phyloP scores from a whole-genome alignment of 23 tunicate species.

The Clavelina lepadiformis region DNA sequence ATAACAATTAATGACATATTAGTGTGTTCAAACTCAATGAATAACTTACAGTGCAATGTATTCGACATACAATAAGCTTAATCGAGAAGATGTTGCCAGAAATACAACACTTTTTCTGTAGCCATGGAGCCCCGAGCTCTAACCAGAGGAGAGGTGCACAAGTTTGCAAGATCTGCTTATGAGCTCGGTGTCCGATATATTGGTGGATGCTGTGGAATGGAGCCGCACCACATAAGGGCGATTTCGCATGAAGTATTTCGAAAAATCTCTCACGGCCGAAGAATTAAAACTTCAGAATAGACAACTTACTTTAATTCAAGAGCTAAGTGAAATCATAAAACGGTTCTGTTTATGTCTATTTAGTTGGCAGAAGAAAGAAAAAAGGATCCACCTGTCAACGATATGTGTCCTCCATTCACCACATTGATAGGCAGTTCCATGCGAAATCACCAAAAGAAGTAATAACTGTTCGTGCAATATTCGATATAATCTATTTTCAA shows the following conservation, averaged over 20 bases:
- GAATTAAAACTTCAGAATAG: no score
- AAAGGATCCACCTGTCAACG: slow-evolving; percentile 22
- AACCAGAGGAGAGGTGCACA: slow-evolving; percentile 70
- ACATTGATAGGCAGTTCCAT: no score
- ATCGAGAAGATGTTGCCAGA: no score
- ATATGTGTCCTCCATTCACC: slow-evolving; percentile 29
- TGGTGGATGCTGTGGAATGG: slow-evolving; percentile 97
- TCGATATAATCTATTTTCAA: no score
- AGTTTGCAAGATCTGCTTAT: slow-evolving; percentile 74
- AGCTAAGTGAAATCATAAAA: no score
- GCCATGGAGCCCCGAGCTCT: slow-evolving; percentile 63
- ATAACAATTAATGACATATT: no score
- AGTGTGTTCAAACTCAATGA: no score
- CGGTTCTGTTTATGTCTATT: neutral
- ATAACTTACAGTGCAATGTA: no score
- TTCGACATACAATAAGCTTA: neutral
- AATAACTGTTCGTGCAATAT: no score
- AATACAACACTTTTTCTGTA: neutral
- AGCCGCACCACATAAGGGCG: slow-evolving; percentile 88
- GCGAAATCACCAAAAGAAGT: no score
- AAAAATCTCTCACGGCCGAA: no score
- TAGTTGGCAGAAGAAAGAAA: slow-evolving; percentile 21
- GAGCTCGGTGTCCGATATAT: slow-evolving; percentile 82
- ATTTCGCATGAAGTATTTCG: slow-evolving; percentile 92
- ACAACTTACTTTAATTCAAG: no score